A percentile compares a stretch with the other conserved stretches of the same genome.
Evolutionary conservation across 2,888 invertebrate genomes (phyloP).

Genomic region (Phaonia tiefii): DNA sequence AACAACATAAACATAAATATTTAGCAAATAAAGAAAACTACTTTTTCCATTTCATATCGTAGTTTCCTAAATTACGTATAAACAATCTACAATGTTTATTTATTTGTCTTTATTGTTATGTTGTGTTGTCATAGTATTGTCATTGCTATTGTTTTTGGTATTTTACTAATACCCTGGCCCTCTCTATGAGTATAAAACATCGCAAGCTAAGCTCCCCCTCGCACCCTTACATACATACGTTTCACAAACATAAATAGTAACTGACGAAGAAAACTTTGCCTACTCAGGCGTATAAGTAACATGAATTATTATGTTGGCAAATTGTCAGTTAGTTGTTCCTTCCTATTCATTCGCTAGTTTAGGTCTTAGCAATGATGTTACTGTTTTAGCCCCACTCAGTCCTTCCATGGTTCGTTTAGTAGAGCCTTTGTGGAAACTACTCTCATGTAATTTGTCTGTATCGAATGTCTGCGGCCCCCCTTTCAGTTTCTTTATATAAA

Average conservation of each 20-base stretch:
- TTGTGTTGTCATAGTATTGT: neutral
- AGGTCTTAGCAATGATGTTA: neutral
- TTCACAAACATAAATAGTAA: neutral
- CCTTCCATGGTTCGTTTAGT: neutral
- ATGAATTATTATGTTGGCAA: conserved; percentile 57
- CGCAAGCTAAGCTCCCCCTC: too few relatives aligned
- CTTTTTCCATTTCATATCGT: conserved; percentile 42
- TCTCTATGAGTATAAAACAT: neutral
- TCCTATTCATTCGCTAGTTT: neutral
- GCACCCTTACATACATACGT: too few relatives aligned
- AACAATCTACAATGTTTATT: neutral
- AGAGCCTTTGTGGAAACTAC: neutral
- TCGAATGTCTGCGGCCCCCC: neutral
- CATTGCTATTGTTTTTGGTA: conserved; percentile 6
- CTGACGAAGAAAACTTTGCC: conserved; percentile 9
- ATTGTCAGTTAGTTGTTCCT: conserved; percentile 43
- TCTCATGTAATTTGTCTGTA: neutral
- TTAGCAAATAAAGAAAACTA: conserved; percentile 43
- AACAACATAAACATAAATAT: neutral
- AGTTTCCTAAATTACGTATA: conserved; percentile 27
- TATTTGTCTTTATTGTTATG: conserved; percentile 34
- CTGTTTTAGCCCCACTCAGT: neutral
- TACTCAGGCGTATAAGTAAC: conserved; percentile 46
- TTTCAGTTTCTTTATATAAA: conserved; percentile 28
- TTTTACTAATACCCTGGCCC: neutral